Base-by-base conservation (phyloP, 2,888 invertebrate species). In the Amorpha juglandis region DNA sequence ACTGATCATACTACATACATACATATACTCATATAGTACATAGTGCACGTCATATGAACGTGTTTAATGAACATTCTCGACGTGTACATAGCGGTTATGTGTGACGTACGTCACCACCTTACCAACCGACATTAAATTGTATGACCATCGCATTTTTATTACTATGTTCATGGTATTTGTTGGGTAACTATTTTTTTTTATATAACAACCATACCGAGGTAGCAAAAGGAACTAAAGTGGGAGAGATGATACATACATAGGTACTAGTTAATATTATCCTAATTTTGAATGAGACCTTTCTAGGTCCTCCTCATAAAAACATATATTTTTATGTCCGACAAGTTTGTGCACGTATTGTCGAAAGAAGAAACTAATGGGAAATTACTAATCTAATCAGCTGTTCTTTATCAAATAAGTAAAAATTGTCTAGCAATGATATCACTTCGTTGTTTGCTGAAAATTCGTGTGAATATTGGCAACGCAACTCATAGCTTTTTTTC, bases 51-150 rank as follows among this genome's bases (percentile, higher is more conserved):
- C 9, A 53, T 53, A 42, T 51, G 19, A 38, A 53, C 45, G 51
- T 33, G 64, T 48, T 55, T 53, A 58, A 48, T 65, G 58, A 65
- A 65, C 55, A 48, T 55, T 48, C 64, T 65, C 55, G 58, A 65
- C 58, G 47, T 16, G 47, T 48, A 38, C 63, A 21, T 53, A 55
- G 47, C 19, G 14, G 47, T 58, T 65, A 65, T 55, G 55, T 47
- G 27, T 51, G 48, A 63, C 51, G 50, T 38, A 62, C 51, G 52
- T 52, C 65, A 48, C 35, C 21, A 66, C 67, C 69, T 53, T 58
- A 58, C 38, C 19, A 16, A 38, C 35, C 55, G 0, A 38, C 35
- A 19, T n/a, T 53, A 35, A n/a, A 35, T n/a, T 38, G 38, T 38
- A 38, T 8, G 38, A 38, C 2, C 2, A 9, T 38, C 7, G 2